Percentiles rank a stretch among this genome's conserved stretches.
Conservation (phyloP, 2,113 vertebrate genomes). For the Copsychus sechellarum region DNA sequence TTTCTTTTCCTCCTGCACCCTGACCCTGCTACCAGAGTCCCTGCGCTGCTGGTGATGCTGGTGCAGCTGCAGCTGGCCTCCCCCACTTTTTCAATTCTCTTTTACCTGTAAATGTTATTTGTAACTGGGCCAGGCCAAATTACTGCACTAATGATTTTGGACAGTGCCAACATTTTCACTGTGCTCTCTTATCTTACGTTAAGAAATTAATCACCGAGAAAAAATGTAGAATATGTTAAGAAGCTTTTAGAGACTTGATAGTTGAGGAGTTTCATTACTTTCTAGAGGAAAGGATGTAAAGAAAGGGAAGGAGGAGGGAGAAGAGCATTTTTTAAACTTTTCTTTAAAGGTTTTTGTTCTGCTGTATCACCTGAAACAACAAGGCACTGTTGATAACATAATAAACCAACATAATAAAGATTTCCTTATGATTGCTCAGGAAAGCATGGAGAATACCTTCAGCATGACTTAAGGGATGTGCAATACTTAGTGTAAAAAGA, state of each 20-base stretch:
- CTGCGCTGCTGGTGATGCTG: not conserved
- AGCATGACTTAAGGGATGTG: not conserved
- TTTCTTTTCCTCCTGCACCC: not conserved
- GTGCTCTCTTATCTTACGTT: not conserved
- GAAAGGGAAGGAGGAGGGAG: no score
- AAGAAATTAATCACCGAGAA: not conserved
- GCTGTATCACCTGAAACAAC: not conserved
- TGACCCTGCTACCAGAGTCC: not conserved
- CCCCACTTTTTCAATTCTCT: not conserved
- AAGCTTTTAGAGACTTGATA: not conserved
- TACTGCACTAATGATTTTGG: not conserved
- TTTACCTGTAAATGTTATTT: not conserved
- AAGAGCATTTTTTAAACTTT: not conserved
- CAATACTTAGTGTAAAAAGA: not conserved
- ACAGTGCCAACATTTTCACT: not conserved
- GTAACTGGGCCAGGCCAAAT: not conserved
- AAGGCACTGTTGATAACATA: fast-evolving
- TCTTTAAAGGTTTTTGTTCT: not conserved
- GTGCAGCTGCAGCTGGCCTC: not conserved
- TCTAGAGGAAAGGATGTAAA: not conserved
- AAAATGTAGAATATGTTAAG: not conserved
- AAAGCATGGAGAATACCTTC: not conserved
- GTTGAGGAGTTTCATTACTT: not conserved
- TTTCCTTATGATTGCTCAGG: not conserved
- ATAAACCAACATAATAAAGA: not conserved